Conservation (phyloP, 2,113 vertebrate species). For the Cyprinodon brontotheroides region DNA sequence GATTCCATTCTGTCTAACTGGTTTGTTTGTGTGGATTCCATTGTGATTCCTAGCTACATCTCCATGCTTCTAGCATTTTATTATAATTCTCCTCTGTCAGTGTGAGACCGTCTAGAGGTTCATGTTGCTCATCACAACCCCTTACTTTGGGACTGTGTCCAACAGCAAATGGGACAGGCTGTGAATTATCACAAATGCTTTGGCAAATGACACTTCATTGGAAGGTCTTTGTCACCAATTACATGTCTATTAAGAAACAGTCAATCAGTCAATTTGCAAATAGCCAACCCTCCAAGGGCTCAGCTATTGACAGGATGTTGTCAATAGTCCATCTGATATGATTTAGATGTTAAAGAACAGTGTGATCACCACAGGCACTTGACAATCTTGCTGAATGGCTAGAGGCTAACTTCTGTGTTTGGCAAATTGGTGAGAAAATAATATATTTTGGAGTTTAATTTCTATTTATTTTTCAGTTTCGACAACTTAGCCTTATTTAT, state of each 20-base stretch:
- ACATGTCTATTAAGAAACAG: slow-evolving; percentile 98
- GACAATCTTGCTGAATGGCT: slow-evolving; percentile 41
- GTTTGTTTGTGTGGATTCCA: slow-evolving; percentile 60
- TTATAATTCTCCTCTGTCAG: slow-evolving; percentile 48
- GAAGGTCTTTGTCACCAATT: slow-evolving; percentile 99
- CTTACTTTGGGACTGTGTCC: slow-evolving; percentile 75
- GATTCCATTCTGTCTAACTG: slow-evolving; percentile 42
- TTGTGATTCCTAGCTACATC: slow-evolving; percentile 51
- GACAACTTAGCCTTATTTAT: neutral
- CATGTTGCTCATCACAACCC: slow-evolving; percentile 65
- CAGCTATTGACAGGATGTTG: slow-evolving; percentile 88
- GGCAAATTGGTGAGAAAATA: slow-evolving; percentile 58
- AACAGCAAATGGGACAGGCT: slow-evolving; percentile 81
- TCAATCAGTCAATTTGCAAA: slow-evolving; percentile 95
- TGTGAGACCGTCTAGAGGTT: slow-evolving; percentile 51
- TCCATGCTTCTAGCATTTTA: slow-evolving; percentile 39
- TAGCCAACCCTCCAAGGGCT: slow-evolving; percentile 87
- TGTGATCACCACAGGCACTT: slow-evolving; percentile 76
- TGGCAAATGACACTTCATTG: slow-evolving; percentile 89
- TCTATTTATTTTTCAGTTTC: neutral
- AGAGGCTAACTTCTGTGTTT: slow-evolving; percentile 40
- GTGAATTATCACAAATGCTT: slow-evolving; percentile 84
- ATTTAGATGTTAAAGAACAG: slow-evolving; percentile 85
- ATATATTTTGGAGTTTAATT: neutral
- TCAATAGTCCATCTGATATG: slow-evolving; percentile 89